Evolutionary conservation across 2,113 vertebrate species (phyloP), one percentile per base, ranked within the genome.

Genomic region (Oplegnathus fasciatus): DNA sequence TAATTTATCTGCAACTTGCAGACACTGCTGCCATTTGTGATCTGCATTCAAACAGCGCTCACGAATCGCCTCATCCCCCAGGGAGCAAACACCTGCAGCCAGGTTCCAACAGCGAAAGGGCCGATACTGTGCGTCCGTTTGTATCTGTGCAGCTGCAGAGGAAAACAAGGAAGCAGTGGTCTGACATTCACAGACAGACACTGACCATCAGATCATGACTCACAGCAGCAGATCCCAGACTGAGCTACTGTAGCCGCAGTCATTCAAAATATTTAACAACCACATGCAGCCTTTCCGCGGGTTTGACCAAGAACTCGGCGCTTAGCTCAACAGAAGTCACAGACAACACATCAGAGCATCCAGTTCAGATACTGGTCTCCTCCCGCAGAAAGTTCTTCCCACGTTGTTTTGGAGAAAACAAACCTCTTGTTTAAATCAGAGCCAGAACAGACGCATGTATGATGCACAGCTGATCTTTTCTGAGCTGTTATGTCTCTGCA

Each of bases 201-300:
- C 32, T 1, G n/a, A 37, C 30, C 62, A 50, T 62, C 58, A 26
- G n/a, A 58, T 46, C 18, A 0, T 46, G 75, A 79, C 54, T 82
- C 78, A 22, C 62, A 30, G 55, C 65, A n/a, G 26, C 74, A 78
- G 62, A 52, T 46, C 34, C 40, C 60, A 75, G 2, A 62, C 30
- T 9, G 34, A 77, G 66, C 64, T 67, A 8, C 83, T 62, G 75
- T 1, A 44, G 75, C 66, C 3, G 1, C 80, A 85, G 50, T 48
- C 70, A 66, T 15, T 50, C n/a, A 9, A 52, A 80, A 37, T 48
- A 82, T 87, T 65, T 80, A 57, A 76, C 85, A 85, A 46, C 50
- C 81, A 18, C 65, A 18, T 22, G 78, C 17, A 17, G 75, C n/a
- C 17, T 24, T 82, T 26, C 26, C 37, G 54, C 13, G 0, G 66